phyloP scores from a whole-genome alignment of 2,888 invertebrate species.

The Agrotis clavis region DNA sequence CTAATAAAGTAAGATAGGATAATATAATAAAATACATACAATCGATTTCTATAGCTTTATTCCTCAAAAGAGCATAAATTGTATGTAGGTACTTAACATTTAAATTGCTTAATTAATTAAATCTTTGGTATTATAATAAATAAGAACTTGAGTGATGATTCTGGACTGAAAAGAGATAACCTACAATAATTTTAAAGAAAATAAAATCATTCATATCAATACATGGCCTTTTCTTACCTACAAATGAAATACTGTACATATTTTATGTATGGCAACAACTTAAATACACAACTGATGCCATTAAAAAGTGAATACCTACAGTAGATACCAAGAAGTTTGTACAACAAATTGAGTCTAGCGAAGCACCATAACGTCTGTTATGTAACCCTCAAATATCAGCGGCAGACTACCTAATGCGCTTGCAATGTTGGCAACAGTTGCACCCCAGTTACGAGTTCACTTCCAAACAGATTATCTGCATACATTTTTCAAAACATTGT shows the following conservation, averaged over 20 bases:
- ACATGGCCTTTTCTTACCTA: neutral
- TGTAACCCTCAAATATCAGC: conserved; percentile 41
- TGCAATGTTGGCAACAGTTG: conserved; percentile 54
- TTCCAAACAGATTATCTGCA: conserved; percentile 51
- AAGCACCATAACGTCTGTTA: conserved; percentile 18
- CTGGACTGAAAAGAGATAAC: conserved; percentile 10
- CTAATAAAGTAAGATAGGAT: neutral
- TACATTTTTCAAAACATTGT: conserved; percentile 51
- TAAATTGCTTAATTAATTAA: conserved; percentile 42
- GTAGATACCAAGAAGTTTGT: conserved; percentile 40
- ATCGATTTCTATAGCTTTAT: conserved; percentile 44
- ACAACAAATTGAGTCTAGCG: conserved; percentile 39
- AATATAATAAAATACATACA: conserved; percentile 32
- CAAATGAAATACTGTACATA: neutral
- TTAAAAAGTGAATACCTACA: neutral
- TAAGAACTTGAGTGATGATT: conserved; percentile 39
- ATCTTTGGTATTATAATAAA: conserved; percentile 65
- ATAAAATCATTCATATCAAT: neutral
- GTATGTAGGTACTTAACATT: conserved; percentile 44
- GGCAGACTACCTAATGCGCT: conserved; percentile 45
- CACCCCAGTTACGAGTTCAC: conserved; percentile 40
- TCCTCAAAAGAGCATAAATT: conserved; percentile 41
- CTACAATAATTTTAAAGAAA: conserved; percentile 5
- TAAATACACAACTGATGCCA: conserved; percentile 34
- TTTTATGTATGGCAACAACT: conserved; percentile 18